phyloP scores from a whole-genome alignment of 1,140 invertebrate genomes.

The Thalassaphorura encarpata region DNA sequence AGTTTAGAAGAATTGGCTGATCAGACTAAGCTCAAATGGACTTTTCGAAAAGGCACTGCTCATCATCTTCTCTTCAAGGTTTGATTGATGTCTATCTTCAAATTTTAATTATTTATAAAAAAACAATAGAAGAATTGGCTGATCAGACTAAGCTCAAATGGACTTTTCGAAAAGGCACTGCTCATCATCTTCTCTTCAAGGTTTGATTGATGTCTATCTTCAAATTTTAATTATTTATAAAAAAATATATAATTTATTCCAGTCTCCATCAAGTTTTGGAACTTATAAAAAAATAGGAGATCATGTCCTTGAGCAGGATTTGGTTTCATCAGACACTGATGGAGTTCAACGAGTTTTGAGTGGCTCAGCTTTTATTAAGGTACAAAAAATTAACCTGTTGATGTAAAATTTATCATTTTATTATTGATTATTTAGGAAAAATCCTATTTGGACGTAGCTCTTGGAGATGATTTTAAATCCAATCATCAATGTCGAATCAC shows the following conservation, averaged over 20 bases:
- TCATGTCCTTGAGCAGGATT: neutral
- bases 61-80: slow-evolving; percentile 33
- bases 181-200: slow-evolving; percentile 31
- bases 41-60: slow-evolving; percentile 29
- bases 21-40: slow-evolving; percentile 31
- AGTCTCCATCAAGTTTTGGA: slow-evolving; percentile 24
- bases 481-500: slow-evolving; percentile 33
- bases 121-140: slow-evolving; percentile 30
- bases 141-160: slow-evolving; percentile 28
- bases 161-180: slow-evolving; percentile 31
- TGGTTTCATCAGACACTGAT: slow-evolving; percentile 27
- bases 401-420: too few species aligned
- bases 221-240: slow-evolving; percentile 14
- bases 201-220: slow-evolving; percentile 32
- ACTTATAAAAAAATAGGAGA: slow-evolving; percentile 27
- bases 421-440: slow-evolving; percentile 34
- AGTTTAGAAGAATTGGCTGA: slow-evolving; percentile 28
- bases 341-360: slow-evolving; percentile 30
- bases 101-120: slow-evolving; percentile 19
- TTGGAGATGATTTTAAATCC: slow-evolving; percentile 32
- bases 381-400: too few species aligned
- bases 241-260: neutral
- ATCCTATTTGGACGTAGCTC: slow-evolving; percentile 35
- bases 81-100: slow-evolving; percentile 30
- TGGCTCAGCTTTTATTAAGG: slow-evolving; percentile 34